Percentiles rank a stretch among this genome's conserved stretches.
Conservation (phyloP, 2,888 invertebrate genomes). For the Chrysolina oricalcia region DNA sequence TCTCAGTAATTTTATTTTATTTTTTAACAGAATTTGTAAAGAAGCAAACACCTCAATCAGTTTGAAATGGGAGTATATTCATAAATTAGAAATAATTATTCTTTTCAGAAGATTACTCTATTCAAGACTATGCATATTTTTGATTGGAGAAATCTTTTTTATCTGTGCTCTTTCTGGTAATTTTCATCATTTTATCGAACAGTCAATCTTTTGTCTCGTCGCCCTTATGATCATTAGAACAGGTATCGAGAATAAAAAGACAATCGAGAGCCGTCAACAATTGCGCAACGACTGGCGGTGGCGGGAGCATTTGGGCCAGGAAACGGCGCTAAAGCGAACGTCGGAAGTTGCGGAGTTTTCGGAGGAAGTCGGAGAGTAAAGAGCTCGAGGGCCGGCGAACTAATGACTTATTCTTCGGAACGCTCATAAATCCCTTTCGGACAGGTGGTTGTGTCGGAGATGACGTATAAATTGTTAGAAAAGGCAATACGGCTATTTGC, state of each 20-base stretch:
- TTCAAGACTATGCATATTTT: too few relatives aligned
- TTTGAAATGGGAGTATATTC: too few relatives aligned
- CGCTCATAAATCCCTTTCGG: constrained; percentile 64
- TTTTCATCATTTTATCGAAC: too few relatives aligned
- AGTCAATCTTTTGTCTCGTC: background rate
- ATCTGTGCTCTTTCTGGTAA: too few relatives aligned
- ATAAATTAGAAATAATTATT: too few relatives aligned
- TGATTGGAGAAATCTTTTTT: too few relatives aligned
- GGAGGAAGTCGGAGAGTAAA: constrained; percentile 56
- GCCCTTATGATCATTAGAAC: background rate
- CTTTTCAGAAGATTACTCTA: too few relatives aligned
- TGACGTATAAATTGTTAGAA: constrained; percentile 50
- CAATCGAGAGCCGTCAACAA: constrained; percentile 17
- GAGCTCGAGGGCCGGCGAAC: constrained; percentile 63
- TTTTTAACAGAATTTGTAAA: too few relatives aligned
- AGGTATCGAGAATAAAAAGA: background rate
- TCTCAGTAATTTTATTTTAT: too few relatives aligned
- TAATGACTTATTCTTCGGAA: constrained; percentile 66
- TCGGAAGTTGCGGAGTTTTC: constrained; percentile 31
- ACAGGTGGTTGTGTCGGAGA: constrained; percentile 60
- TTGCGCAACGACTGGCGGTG: background rate
- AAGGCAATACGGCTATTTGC: constrained; percentile 14
- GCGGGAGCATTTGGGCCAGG: background rate
- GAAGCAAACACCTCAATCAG: too few relatives aligned
- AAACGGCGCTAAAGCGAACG: constrained; percentile 19